These are phyloP conservation scores for Fistularia commersonii DNA, from an alignment of 2,797 vertebrate species.

Conservation along the genomic window DNA sequence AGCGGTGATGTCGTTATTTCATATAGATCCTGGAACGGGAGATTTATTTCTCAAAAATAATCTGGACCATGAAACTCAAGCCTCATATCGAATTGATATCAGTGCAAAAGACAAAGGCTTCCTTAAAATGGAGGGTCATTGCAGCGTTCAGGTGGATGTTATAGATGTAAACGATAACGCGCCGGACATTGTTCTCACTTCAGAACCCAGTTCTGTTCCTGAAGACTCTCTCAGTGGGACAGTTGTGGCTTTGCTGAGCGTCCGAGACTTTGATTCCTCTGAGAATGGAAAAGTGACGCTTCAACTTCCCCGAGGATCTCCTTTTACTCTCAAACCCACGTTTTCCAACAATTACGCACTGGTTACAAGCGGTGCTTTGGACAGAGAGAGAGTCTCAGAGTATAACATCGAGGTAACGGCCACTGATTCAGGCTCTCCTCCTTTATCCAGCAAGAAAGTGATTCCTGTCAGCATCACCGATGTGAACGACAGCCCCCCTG, in stretches of 20 bases:
- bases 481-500: conserved; percentile 81
- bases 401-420: conserved; percentile 82
- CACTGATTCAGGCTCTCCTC: conserved; percentile 75
- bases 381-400: conserved; percentile 73
- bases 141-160: conserved; percentile 54
- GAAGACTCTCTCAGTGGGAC: conserved; percentile 58
- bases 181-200: conserved; percentile 60
- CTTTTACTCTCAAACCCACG: conserved; percentile 53
- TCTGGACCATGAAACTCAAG: conserved; percentile 64
- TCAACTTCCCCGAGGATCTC: conserved; percentile 14
- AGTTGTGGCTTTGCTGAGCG: conserved; percentile 58
- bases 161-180: conserved; percentile 65
- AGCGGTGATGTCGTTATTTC: conserved; percentile 26
- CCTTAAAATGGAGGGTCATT: conserved; percentile 60
- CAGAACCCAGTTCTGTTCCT: conserved; percentile 45
- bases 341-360: conserved; percentile 64
- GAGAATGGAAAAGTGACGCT: conserved; percentile 59
- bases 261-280: conserved; percentile 57
- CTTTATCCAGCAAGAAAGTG: conserved; percentile 71
- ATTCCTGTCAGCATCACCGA: conserved; percentile 80
- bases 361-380: conserved; percentile 60
- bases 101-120: conserved; percentile 60
- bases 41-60: conserved; percentile 56
- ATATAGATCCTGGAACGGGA: conserved; percentile 51
- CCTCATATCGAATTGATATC: conserved; percentile 34